phyloP scores from a whole-genome alignment of 2,888 invertebrate genomes.

The Noctua janthe region DNA sequence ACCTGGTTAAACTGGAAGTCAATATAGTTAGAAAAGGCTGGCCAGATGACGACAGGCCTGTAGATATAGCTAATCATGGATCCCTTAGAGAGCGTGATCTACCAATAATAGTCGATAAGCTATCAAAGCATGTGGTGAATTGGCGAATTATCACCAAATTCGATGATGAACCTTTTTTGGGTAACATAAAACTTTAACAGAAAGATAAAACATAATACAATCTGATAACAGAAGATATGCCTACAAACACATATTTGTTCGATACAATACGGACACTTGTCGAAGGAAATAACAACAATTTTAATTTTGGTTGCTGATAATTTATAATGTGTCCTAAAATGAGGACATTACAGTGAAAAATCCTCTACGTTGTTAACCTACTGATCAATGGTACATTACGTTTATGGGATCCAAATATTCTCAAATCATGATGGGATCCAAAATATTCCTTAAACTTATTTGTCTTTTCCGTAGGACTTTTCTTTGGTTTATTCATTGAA shows the following conservation, averaged over 20 bases:
- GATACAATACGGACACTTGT: slow-evolving; percentile 6
- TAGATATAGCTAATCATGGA: neutral
- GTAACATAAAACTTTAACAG: slow-evolving; percentile 14
- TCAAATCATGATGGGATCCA: slow-evolving; percentile 77
- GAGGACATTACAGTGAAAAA: neutral
- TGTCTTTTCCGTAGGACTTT: slow-evolving; percentile 78
- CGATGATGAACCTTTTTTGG: slow-evolving; percentile 24
- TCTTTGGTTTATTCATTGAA: slow-evolving; percentile 70
- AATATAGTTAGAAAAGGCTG: neutral
- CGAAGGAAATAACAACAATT: slow-evolving; percentile 30
- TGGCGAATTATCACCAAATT: slow-evolving; percentile 16
- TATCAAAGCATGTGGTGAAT: neutral
- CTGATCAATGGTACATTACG: slow-evolving; percentile 62
- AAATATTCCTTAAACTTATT: slow-evolving; percentile 78
- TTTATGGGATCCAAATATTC: slow-evolving; percentile 67
- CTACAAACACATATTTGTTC: slow-evolving; percentile 7
- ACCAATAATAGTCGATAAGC: neutral
- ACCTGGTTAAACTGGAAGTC: neutral
- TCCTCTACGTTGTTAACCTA: neutral
- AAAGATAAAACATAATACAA: slow-evolving; percentile 46
- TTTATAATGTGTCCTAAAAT: neutral
- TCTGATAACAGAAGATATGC: slow-evolving; percentile 46
- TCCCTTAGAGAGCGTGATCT: neutral
- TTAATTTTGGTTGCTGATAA: too few relatives aligned
- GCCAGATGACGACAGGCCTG: neutral